Conservation (phyloP, 2,797 vertebrate genomes). For the Malurus leucopterus region DNA sequence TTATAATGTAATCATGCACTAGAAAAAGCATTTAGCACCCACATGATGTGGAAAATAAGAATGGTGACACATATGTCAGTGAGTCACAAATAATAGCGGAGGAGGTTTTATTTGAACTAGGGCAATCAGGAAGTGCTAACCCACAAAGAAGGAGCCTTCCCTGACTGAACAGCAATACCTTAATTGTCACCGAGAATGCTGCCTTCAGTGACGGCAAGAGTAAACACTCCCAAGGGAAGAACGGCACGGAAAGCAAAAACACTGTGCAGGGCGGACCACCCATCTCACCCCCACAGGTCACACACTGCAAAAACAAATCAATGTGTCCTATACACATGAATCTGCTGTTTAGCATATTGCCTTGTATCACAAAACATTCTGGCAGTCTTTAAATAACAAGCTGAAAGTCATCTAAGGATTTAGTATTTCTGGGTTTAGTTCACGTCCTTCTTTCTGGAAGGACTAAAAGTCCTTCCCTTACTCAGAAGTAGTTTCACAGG, state of each 20-base stretch:
- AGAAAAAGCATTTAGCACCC: background rate
- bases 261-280: background rate
- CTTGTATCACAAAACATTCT: background rate
- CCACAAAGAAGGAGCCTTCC: background rate
- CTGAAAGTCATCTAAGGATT: background rate
- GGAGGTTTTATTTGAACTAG: background rate
- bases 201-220: background rate
- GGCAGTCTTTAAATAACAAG: background rate
- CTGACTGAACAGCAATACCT: background rate
- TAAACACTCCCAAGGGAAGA: background rate
- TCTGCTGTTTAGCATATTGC: background rate
- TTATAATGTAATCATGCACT: background rate
- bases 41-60: slow-evolving; percentile 1
- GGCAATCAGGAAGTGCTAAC: background rate
- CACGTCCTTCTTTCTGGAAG: background rate
- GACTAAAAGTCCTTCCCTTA: background rate
- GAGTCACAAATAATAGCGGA: slow-evolving; percentile 12
- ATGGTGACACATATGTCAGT: background rate
- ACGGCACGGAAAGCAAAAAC: background rate
- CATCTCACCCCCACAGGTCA: background rate
- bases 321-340: background rate
- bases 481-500: background rate
- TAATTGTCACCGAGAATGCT: accelerated
- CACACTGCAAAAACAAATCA: background rate
- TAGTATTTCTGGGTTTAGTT: background rate